Conservation (phyloP, 2,797 vertebrate genomes). For the Galaxias olidus region DNA sequence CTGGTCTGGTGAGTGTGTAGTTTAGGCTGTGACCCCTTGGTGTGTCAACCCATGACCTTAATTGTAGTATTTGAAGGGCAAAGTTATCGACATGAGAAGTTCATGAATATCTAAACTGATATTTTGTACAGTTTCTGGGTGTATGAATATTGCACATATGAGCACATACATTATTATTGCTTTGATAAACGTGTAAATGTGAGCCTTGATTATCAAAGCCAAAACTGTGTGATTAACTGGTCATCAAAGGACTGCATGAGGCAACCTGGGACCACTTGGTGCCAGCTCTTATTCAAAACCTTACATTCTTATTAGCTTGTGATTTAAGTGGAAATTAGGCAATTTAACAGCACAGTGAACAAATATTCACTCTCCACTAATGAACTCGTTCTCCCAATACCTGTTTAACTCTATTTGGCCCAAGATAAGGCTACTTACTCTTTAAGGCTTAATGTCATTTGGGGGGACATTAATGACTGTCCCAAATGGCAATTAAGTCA, state of each 20-base stretch:
- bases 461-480: constrained; percentile 15
- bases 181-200: too few species aligned
- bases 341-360: constrained; percentile 47
- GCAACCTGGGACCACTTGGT: constrained; percentile 43
- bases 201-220: too few species aligned
- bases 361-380: constrained; percentile 32
- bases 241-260: constrained; percentile 31
- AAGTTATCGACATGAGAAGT: too few species aligned
- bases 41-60: neutral
- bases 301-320: constrained; percentile 40
- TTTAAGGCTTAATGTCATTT: constrained; percentile 25
- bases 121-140: too few species aligned
- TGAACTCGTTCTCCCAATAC: constrained; percentile 24
- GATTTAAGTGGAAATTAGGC: constrained; percentile 63
- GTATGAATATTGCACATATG: too few species aligned
- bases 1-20: constrained; percentile 76
- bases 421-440: constrained; percentile 24
- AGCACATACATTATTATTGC: too few species aligned
- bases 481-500: constrained; percentile 24
- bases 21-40: neutral
- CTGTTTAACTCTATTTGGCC: constrained; percentile 43
- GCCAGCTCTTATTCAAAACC: constrained; percentile 43
- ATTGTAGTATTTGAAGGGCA: neutral
- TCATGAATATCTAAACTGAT: too few species aligned
- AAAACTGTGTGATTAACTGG: too few species aligned